Evolutionary conservation across 2,797 vertebrate species (phyloP), one percentile per base, ranked within the genome.

Genomic region (Parambassis ranga): DNA sequence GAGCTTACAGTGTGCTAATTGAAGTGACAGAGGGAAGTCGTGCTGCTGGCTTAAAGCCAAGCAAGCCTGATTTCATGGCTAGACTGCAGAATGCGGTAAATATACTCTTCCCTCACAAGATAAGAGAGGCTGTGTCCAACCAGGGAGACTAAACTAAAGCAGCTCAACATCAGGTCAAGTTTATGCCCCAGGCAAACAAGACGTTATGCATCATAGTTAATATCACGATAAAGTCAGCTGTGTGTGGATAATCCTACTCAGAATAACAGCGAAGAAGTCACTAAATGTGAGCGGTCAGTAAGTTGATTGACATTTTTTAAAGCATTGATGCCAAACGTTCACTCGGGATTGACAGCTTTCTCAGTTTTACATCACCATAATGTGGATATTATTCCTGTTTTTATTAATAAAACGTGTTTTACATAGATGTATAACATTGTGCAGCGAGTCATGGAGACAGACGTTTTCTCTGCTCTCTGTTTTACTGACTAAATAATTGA

Each of bases 1-100:
- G 42, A 68, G 75, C 76, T 75, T 51, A 67, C 74, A 48, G 71
- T 59, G 61, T 32, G 64, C 64, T 88, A 83, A 88, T 88, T 79
- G 81, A 87, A 83, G 81, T 79, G 85, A 89, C 81, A 63, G 63
- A 46, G 79, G 72, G 80, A 76, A 72, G 68, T 83, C 60, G 63
- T 74, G 67, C 50, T 64, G 63, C 77, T 84, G 85, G 66, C 75
- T 63, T 41, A n/a, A 4, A 57, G 78, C 84, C 84, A 83, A 46
- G 73, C 30, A 35, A 65, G 23, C 22, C 44, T 52, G 33, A 57
- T 77, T 81, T 65, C 62, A 65, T 10, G 19, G 68, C 46, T 58
- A 50, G 50, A 57, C 77, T 37, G 53, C 57, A 57, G 47, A 71
- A 36, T 13, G 53, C 53, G 62, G 60, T 78, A 79, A 82, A 68